Percentiles rank a stretch among this genome's conserved stretches.
Conservation (phyloP, 1,140 invertebrate species). For the Lamellibrachia luymesi region DNA sequence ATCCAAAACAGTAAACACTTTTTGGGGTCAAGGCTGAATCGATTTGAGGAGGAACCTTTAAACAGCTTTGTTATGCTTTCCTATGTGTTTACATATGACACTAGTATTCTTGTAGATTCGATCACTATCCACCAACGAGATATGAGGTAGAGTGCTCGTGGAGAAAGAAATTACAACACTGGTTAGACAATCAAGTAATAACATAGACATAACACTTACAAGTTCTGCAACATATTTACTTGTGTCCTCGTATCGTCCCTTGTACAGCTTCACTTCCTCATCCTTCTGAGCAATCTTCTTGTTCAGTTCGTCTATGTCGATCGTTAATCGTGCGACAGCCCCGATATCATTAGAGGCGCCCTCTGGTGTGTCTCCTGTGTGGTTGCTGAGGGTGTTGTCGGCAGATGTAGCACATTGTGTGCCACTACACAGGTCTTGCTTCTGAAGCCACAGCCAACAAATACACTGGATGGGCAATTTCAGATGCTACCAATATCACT, state of each 20-base stretch:
- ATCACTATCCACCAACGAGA: no score
- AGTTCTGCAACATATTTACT: constrained; percentile 15
- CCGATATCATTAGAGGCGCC: no score
- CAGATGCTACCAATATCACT: no score
- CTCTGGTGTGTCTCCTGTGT: constrained; percentile 11
- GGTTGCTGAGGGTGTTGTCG: background rate
- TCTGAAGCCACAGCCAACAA: background rate
- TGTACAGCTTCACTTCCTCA: constrained; percentile 24
- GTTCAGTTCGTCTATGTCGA: constrained; percentile 12
- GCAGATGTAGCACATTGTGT: background rate
- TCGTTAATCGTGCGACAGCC: background rate
- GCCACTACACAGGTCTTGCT: background rate
- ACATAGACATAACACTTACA: constrained; percentile 16
- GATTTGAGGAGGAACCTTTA: no score
- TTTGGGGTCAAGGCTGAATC: no score
- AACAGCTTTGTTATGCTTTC: no score
- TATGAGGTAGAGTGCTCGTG: no score
- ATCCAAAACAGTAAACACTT: no score
- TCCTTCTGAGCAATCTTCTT: constrained; percentile 22
- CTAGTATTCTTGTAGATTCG: no score
- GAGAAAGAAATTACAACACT: background rate
- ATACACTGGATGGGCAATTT: background rate
- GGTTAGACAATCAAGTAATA: background rate
- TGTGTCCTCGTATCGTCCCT: constrained; percentile 18
- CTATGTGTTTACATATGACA: no score